Conservation (phyloP, 2,888 invertebrate genomes). For the Volucella inanis region DNA sequence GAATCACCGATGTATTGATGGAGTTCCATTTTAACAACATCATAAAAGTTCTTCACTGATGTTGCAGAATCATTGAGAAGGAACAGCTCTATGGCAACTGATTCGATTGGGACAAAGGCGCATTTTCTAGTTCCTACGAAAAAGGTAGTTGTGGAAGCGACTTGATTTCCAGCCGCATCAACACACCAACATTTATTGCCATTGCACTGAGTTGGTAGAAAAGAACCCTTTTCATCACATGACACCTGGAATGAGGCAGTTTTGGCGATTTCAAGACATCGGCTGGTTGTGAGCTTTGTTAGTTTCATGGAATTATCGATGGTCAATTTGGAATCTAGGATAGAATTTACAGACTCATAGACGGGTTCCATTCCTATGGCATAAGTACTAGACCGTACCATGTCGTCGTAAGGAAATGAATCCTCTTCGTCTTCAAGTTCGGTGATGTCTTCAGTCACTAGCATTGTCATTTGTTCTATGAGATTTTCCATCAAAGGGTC, state of each 20-base stretch:
- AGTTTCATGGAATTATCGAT: slow-evolving; percentile 79
- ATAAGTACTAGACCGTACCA: slow-evolving; percentile 77
- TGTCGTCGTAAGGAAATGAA: slow-evolving; percentile 28
- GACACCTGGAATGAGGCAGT: slow-evolving; percentile 83
- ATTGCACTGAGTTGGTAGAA: slow-evolving; percentile 90
- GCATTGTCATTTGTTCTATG: slow-evolving; percentile 87
- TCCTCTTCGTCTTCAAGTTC: slow-evolving; percentile 72
- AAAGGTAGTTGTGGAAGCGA: slow-evolving; percentile 86
- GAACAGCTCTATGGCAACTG: slow-evolving; percentile 89
- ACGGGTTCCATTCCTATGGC: slow-evolving; percentile 82
- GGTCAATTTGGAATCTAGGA: slow-evolving; percentile 81
- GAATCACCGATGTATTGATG: slow-evolving; percentile 83
- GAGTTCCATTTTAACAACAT: slow-evolving; percentile 83
- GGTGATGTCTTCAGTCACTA: slow-evolving; percentile 83
- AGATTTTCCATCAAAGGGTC: slow-evolving; percentile 87
- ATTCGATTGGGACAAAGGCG: slow-evolving; percentile 88
- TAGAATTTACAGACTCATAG: slow-evolving; percentile 79
- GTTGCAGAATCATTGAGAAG: slow-evolving; percentile 86
- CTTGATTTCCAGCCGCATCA: slow-evolving; percentile 91
- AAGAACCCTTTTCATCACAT: slow-evolving; percentile 88
- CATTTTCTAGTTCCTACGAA: slow-evolving; percentile 85
- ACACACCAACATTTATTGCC: slow-evolving; percentile 92
- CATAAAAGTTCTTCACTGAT: slow-evolving; percentile 84
- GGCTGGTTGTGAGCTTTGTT: slow-evolving; percentile 79
- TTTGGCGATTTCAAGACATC: slow-evolving; percentile 83